Evolutionary conservation across 1,140 invertebrate genomes (phyloP), one percentile per base, ranked within the genome.

Genomic region (Coelopa frigida): DNA sequence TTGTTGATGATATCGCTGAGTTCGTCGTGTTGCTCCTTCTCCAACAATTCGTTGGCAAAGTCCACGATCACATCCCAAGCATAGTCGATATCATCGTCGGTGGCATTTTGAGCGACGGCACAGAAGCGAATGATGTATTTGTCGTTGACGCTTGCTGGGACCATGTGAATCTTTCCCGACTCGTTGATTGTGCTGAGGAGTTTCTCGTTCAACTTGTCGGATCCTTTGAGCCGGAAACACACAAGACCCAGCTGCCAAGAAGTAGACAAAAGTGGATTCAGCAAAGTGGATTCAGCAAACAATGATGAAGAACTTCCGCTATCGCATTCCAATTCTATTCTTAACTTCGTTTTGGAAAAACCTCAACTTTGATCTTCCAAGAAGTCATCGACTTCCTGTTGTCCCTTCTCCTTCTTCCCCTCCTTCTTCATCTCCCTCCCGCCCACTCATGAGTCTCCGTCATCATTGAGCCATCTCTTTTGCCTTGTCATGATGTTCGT

Each of bases 91-190:
- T 98, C 93, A 42, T 84, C 81, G 15, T 87, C 82, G 0, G 79
- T 84, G 15, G 94, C 89, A 65, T 93, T 83, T 68, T 95, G 89
- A 3, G 92, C 82, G 39, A 94, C 92, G 1, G 97, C 88, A 58
- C 93, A 98, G 71, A 98, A 96, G 40, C 94, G 79, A 54, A 99
- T 99, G 6, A 88, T 85, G 62, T 89, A 96, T 50, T 83, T 82
- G 23, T 95, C 90, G 61, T 91, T 89, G 1, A 96, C 82, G 24
- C 78, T 84, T 1, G 94, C 90, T 1, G 94, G 94, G 3, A 98
- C 92, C 94, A 98, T 98, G 67, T 98, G 95, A 40, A 99, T 73
- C 68, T 91, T 90, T 6, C 94, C 94, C 5, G 92, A 95, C 42
- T 89, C 93, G 61, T 99, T 99, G 49, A 99, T 94, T 38, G 82